Evolutionary conservation across 1,140 invertebrate genomes (phyloP).

Genomic region (Drosophila orosa): DNA sequence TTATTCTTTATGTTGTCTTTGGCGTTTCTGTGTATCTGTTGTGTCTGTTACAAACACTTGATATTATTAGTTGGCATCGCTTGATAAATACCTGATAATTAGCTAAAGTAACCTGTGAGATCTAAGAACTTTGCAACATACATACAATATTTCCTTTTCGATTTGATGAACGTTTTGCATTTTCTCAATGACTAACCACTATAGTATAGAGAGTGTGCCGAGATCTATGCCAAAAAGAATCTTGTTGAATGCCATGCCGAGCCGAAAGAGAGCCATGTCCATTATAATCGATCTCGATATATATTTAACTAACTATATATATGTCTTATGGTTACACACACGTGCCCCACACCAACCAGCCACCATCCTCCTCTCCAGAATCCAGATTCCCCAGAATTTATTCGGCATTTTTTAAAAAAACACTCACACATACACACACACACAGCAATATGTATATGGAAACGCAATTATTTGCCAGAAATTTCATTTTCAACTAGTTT

Average conservation of each 20-base stretch:
- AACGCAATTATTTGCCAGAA: constrained; percentile 52
- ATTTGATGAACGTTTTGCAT: constrained; percentile 70
- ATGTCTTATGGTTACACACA: constrained; percentile 84
- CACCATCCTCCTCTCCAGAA: constrained; percentile 14
- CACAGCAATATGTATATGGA: neutral
- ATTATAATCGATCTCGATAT: constrained; percentile 61
- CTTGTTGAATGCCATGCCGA: constrained; percentile 33
- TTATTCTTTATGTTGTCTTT: neutral
- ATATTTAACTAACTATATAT: constrained; percentile 57
- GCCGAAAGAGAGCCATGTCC: constrained; percentile 34
- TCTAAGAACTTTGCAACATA: constrained; percentile 43
- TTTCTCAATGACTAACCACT: constrained; percentile 50
- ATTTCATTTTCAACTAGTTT: constrained; percentile 67
- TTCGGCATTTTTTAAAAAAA: constrained; percentile 44
- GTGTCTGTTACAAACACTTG: constrained; percentile 63
- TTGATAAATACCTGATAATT: constrained; percentile 53
- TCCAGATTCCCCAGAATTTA: constrained; percentile 23
- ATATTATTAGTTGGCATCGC: constrained; percentile 79
- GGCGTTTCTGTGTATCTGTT: constrained; percentile 55
- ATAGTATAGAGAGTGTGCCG: constrained; percentile 54
- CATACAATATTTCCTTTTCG: constrained; percentile 38
- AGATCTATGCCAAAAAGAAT: constrained; percentile 41
- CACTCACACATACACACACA: constrained; percentile 5
- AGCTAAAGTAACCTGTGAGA: constrained; percentile 18
- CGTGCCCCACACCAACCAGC: constrained; percentile 57